Evolutionary conservation across 2,888 invertebrate species (phyloP), one percentile per base, ranked within the genome.

Genomic region (Eretmocerus hayati): DNA sequence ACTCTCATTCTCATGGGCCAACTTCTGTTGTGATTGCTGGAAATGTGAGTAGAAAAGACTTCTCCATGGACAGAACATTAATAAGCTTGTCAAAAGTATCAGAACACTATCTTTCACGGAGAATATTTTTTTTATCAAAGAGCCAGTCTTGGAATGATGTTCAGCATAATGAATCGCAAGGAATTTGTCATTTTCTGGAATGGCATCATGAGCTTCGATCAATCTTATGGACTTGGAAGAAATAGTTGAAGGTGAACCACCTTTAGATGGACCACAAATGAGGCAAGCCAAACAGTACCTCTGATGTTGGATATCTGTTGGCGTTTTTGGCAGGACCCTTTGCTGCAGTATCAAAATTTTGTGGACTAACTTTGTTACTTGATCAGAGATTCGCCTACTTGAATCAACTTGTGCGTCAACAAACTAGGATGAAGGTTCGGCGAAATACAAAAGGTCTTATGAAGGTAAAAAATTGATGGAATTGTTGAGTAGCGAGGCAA

Each of bases 341-440:
- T 3, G 18, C 61, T 0, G 56, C 63, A 6, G 49, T 66, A 0
- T 57, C 57, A 46, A 68, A 69, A 35, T 65, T 66, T 33, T 52
- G 59, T 16, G 65, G 65, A 1, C 33, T 67, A n/a, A 49, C 50
- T 1, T 46, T 58, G 21, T 42, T 69, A 20, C 49, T 71, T 8
- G 67, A 64, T 0, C 64, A 65, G 42, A 57, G 69, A 1, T 70
- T 71, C 50, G 45, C 48, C 11, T 63, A 63, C 32, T 55, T 71
- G 9, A 69, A 66, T 35, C 8, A 26, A 6, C 26, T 26, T 11
- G 26, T 26, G 26, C 11, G 11, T 11, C 6, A 26, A 9, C 26
- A 9, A 26, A 26, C 26, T 6, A 11, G 11, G 11, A 26, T 11
- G 8, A 11, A 9, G 11, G 11, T 9, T 26, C 26, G 11, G 6